Conservation (phyloP, 2,888 invertebrate genomes). For the Brachyptera risi region DNA sequence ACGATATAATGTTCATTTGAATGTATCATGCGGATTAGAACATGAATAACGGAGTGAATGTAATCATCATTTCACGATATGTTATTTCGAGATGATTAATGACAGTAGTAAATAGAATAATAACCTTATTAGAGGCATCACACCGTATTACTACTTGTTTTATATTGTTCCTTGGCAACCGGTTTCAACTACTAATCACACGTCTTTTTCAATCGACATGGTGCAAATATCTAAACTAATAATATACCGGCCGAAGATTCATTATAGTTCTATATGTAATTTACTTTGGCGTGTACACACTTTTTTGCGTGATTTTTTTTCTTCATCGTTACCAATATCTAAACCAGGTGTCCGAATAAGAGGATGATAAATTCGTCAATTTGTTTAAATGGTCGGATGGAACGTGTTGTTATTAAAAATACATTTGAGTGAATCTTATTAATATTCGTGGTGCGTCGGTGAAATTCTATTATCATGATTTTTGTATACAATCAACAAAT, state of each 20-base stretch:
- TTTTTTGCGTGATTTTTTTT: neutral
- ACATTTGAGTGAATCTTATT: neutral
- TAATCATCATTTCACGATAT: conserved; percentile 15
- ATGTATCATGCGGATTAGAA: conserved; percentile 8
- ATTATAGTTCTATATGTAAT: conserved; percentile 9
- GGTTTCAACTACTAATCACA: neutral
- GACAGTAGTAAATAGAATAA: neutral
- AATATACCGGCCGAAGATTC: too few relatives aligned
- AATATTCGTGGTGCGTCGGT: too few relatives aligned
- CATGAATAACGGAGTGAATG: too few relatives aligned
- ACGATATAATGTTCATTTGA: too few relatives aligned
- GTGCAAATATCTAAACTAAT: conserved; percentile 1
- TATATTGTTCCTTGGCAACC: neutral
- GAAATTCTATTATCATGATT: too few relatives aligned
- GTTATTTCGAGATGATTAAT: conserved; percentile 14
- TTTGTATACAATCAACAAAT: too few relatives aligned
- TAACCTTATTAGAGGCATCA: conserved; percentile 8
- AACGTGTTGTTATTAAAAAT: too few relatives aligned
- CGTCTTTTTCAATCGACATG: conserved; percentile 1
- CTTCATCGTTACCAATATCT: too few relatives aligned
- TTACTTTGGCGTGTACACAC: conserved; percentile 4
- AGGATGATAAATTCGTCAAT: too few relatives aligned
- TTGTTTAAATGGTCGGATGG: too few relatives aligned
- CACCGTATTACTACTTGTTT: neutral
- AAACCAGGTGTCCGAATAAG: too few relatives aligned